Evolutionary conservation across 2,113 vertebrate genomes (phyloP), one percentile per base, ranked within the genome.

Genomic region (Taurulus bubalis): DNA sequence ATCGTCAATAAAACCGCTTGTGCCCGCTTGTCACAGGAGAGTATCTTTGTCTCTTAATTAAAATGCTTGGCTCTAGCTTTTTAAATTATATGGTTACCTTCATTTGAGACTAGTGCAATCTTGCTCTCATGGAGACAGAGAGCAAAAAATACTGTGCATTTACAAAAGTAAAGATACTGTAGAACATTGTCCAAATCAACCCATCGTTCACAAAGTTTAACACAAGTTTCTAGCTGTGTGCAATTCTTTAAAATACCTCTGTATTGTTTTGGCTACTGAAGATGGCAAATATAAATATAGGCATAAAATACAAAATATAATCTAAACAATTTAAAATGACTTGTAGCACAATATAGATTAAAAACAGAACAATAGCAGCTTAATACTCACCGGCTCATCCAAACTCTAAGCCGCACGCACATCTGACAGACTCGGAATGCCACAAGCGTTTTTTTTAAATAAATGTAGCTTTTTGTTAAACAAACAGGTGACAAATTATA

Each of bases 11-110:
- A 72, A 79, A 67, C 60, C 0, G 6, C 38, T 55, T 36, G 75
- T 58, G 59, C 34, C 22, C 56, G 75, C 63, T 77, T 74, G 86
- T 85, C 42, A 79, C 45, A 74, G 65, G 49, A 65, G 51, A 84
- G 55, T 28, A 59, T 77, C 82, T 78, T 75, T 83, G 74, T 85
- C 64, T 56, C 71, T 71, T 89, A 84, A 91, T 91, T 83, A 86
- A 90, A 85, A 85, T 32, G 34, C 62, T 64, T 73, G 62, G 30
- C 80, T 71, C 66, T 28, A 40, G 65, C 26, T 85, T 80, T 80
- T 71, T 59, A 86, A 83, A 80, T 74, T 40, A 83, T 82, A 85
- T 56, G 67, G 88, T 90, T 78, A 79, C 72, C 53, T 16, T 79
- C 90, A 89, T 89, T 67, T 80, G 53, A 88, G 76, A 71, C 69